These are phyloP conservation scores for Stegana nigrithorax DNA, from an alignment of 2,888 invertebrate genomes.

Conservation along the genomic window DNA sequence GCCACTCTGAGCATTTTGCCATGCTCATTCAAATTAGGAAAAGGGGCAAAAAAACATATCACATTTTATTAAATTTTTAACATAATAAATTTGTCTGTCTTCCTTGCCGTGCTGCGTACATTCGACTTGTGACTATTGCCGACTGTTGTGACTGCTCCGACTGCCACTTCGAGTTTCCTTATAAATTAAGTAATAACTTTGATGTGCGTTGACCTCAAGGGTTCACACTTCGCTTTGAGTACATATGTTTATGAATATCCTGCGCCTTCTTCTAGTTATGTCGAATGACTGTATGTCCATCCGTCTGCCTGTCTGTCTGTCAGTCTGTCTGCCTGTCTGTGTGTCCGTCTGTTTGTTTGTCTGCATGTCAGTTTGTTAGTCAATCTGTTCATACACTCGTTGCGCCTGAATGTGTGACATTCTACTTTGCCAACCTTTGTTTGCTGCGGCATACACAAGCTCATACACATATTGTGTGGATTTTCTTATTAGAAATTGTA, in stretches of 20 bases:
- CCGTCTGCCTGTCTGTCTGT: neutral
- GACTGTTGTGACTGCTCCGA: neutral
- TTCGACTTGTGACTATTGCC: too few species aligned
- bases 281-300: neutral
- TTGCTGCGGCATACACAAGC: slow-evolving; percentile 7
- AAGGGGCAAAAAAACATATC: slow-evolving; percentile 9
- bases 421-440: slow-evolving; percentile 10
- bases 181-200: slow-evolving; percentile 63
- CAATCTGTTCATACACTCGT: neutral
- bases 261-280: neutral
- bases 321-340: neutral
- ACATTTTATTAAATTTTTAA: slow-evolving; percentile 53
- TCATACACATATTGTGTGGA: slow-evolving; percentile 30
- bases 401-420: neutral
- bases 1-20: neutral
- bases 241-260: neutral
- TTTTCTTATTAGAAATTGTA: slow-evolving; percentile 47
- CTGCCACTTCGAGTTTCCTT: slow-evolving; percentile 32
- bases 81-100: slow-evolving; percentile 47
- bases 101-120: slow-evolving; percentile 10
- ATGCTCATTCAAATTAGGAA: slow-evolving; percentile 25
- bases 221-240: slow-evolving; percentile 21
- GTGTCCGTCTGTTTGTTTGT: neutral
- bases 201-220: slow-evolving; percentile 50
- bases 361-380: neutral